phyloP scores from a whole-genome alignment of 1,140 invertebrate genomes.

The Drosophila tani region DNA sequence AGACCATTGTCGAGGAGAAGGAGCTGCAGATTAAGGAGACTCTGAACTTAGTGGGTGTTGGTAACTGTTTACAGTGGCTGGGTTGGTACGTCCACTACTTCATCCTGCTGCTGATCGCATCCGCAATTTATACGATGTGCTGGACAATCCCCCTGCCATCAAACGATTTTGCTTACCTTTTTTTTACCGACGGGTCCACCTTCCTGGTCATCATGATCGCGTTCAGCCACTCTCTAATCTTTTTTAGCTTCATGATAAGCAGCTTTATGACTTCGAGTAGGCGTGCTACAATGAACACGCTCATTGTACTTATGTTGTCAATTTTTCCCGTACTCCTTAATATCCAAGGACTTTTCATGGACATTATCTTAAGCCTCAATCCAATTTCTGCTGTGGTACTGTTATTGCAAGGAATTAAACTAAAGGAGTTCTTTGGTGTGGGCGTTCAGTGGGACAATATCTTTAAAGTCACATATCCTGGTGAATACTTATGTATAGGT shows the following conservation, averaged over 20 bases:
- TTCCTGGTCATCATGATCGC: conserved; percentile 50
- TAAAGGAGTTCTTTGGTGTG: not conserved
- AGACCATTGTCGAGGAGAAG: conserved; percentile 86
- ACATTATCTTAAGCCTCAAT: not conserved
- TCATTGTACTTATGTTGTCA: no score
- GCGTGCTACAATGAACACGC: not conserved
- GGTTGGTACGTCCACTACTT: conserved; percentile 92
- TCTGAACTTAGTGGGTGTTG: conserved; percentile 94
- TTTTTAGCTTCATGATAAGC: conserved; percentile 87
- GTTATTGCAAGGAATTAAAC: rapidly evolving
- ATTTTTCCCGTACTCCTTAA: not conserved
- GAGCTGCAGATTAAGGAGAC: conserved; percentile 89
- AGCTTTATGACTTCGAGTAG: conserved; percentile 86
- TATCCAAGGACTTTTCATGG: not conserved
- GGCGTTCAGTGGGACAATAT: conserved; percentile 19
- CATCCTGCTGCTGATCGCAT: conserved; percentile 88
- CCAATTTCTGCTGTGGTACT: not conserved
- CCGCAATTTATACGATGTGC: conserved; percentile 85
- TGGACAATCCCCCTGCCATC: conserved; percentile 73
- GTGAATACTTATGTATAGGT: conserved; percentile 86
- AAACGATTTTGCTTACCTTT: not conserved
- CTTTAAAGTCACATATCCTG: not conserved
- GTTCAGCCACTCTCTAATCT: conserved; percentile 66
- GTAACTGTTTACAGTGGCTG: conserved; percentile 91
- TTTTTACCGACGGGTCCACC: not conserved